Evolutionary conservation across 2,888 invertebrate species (phyloP).

Genomic region (Amiota communis): DNA sequence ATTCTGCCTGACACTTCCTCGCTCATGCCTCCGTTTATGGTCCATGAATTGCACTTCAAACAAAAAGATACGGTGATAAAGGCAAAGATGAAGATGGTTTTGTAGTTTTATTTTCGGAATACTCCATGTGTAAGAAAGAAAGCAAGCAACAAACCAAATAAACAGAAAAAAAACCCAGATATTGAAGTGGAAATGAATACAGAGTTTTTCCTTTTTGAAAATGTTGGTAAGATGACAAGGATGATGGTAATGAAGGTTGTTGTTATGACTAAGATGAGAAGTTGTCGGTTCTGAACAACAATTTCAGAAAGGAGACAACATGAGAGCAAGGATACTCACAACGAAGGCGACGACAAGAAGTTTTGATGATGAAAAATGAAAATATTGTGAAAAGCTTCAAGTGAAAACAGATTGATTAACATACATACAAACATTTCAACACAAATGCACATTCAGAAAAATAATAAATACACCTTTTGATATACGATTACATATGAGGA

Average conservation of each 20-base stretch:
- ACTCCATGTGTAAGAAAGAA: background rate
- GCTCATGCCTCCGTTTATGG: constrained; percentile 19
- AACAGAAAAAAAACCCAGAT: background rate
- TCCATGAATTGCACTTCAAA: constrained; percentile 20
- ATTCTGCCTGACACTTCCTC: background rate
- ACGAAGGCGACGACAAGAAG: background rate
- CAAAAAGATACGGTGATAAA: constrained; percentile 44
- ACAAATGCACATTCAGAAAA: background rate
- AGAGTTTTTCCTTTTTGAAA: background rate
- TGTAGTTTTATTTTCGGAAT: too few species aligned
- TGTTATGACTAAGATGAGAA: too few species aligned
- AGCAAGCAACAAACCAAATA: background rate
- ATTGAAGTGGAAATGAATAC: background rate
- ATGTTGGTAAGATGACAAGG: background rate
- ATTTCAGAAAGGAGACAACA: too few species aligned
- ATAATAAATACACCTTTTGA: background rate
- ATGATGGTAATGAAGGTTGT: too few species aligned
- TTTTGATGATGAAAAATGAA: constrained; percentile 41
- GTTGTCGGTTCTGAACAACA: too few species aligned
- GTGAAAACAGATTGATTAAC: constrained; percentile 40
- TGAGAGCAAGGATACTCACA: background rate
- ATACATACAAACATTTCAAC: background rate
- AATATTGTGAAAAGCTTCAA: constrained; percentile 41
- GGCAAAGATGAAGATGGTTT: background rate
- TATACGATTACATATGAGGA: background rate